A percentile compares a stretch with the other conserved stretches of the same genome.
phyloP scores from a whole-genome alignment of 2,888 invertebrate species.

The Drosophila robusta region DNA sequence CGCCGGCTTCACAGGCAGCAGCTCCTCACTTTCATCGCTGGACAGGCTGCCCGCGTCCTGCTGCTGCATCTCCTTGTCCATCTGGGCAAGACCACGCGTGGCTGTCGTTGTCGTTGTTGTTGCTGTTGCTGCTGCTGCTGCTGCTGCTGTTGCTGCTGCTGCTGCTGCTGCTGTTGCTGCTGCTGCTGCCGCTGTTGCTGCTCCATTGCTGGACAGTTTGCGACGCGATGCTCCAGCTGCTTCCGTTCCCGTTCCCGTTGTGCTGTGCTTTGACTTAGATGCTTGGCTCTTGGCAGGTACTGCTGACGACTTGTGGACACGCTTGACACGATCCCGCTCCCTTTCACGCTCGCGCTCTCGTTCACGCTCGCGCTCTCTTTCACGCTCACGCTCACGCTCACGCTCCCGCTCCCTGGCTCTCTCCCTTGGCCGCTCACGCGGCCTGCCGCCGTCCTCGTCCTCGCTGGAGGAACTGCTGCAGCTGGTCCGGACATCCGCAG shows the following conservation, averaged over 20 bases:
- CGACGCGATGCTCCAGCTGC: conserved; percentile 34
- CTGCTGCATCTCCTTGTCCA: conserved; percentile 91
- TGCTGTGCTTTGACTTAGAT: conserved; percentile 74
- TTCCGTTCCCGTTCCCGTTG: conserved; percentile 22
- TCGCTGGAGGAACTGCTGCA: conserved; percentile 62
- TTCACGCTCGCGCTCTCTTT: conserved; percentile 1
- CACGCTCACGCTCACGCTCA: conserved; percentile 26
- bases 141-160: conserved; percentile 84
- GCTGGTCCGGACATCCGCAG: conserved; percentile 55
- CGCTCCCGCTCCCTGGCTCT: conserved; percentile 15
- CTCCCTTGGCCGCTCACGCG: conserved; percentile 27
- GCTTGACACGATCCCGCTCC: conserved; percentile 20
- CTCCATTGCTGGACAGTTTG: conserved; percentile 43
- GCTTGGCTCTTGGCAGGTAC: conserved; percentile 73
- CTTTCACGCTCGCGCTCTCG: conserved; percentile 25
- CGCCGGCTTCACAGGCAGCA: conserved; percentile 87
- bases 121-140: conserved; percentile 1
- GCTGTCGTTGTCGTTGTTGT: conserved; percentile 35
- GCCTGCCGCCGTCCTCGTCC: conserved; percentile 45
- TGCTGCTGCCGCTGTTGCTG: conserved; percentile 27
- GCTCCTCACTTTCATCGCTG: conserved; percentile 94
- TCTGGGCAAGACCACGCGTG: conserved; percentile 86
- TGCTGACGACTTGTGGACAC: conserved; percentile 55
- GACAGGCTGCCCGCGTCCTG: conserved; percentile 88
- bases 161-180: conserved; percentile 30